Percentiles rank a stretch among this genome's conserved stretches.
Evolutionary conservation across 2,888 invertebrate genomes (phyloP).

Genomic region (Calliopum simillimum): DNA sequence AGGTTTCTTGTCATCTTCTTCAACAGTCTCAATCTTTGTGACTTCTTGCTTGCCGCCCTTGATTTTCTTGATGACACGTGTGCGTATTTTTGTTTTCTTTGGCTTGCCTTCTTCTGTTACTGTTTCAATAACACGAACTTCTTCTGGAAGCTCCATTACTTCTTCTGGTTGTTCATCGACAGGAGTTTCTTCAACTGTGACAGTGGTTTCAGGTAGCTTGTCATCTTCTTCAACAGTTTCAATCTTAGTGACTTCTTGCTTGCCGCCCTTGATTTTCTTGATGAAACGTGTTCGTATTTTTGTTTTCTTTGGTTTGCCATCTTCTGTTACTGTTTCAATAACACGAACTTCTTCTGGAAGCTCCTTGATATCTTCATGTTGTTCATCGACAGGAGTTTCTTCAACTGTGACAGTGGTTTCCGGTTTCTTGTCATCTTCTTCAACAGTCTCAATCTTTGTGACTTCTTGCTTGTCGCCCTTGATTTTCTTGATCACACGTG

Average conservation of each 20-base stretch:
- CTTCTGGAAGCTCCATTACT: slow-evolving; percentile 27
- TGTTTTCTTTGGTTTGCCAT: slow-evolving; percentile 60
- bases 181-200: slow-evolving; percentile 28
- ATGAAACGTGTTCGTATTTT: slow-evolving; percentile 50
- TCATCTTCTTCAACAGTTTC: slow-evolving; percentile 34
- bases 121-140: slow-evolving; percentile 29
- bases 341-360: slow-evolving; percentile 58
- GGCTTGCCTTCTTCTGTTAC: slow-evolving; percentile 31
- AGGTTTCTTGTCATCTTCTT: slow-evolving; percentile 33
- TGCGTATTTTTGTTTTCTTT: slow-evolving; percentile 32
- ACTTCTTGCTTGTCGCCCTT: slow-evolving; percentile 52
- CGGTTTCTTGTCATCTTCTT: slow-evolving; percentile 57
- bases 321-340: slow-evolving; percentile 46
- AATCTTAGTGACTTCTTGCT: slow-evolving; percentile 33
- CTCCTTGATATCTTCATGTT: slow-evolving; percentile 49
- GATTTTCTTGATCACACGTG: slow-evolving; percentile 30
- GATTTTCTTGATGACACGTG: slow-evolving; percentile 32
- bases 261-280: slow-evolving; percentile 49
- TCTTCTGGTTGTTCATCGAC: slow-evolving; percentile 22
- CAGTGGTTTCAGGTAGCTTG: slow-evolving; percentile 34
- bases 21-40: slow-evolving; percentile 33
- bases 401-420: slow-evolving; percentile 52
- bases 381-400: slow-evolving; percentile 42
- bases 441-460: slow-evolving; percentile 42
- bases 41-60: slow-evolving; percentile 36